Base-by-base conservation (phyloP, 2,888 invertebrate genomes). In the Pelosia muscerda region DNA sequence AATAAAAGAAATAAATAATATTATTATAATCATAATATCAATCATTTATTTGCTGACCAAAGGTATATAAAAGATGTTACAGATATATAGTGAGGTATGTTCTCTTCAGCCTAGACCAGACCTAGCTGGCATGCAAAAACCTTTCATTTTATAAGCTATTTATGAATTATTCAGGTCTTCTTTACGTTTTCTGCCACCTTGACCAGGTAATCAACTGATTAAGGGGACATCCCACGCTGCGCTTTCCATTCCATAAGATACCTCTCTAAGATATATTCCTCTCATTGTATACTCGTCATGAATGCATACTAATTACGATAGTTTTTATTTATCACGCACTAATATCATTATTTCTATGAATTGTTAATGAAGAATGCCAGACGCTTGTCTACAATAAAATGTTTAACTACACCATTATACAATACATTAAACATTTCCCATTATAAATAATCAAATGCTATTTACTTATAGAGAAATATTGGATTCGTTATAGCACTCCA, bases 351-450 rank as follows among this genome's bases (percentile, higher is more conserved):
- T 67, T 28, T 57, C n/a, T 31, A 57, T 57, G 28, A 57, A 57
- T 57, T n/a, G 57, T 31, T 59, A 59, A 38, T 25, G 23, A 38
- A 59, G 26, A 28, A 28, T 57, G 26, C 28, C 15, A 28, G 57
- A n/a, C 31, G 63, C 38, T 31, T 57, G 57, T 10, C 57, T 57
- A 63, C 65, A 68, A 70, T 67, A 56, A 68, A 65, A 63, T 64
- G 6, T 34, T 64, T 49, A 63, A 63, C 31, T 59, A 60, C 60
- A 28, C 42, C 13, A 72, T 63, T 60, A 34, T 13, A 55, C 11
- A 59, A 62, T 63, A 58, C 63, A 68, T 55, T 72, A 69, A 73
- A 77, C 59, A 38, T 66, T 55, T 71, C 61, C 42, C 70, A 68
- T 71, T 71, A 59, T 28, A 66, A 73, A 75, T 67, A 71, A 61